A percentile compares a stretch with the other conserved stretches of the same genome.
Conservation (phyloP, 2,888 invertebrate genomes). For the Nowickia ferox region DNA sequence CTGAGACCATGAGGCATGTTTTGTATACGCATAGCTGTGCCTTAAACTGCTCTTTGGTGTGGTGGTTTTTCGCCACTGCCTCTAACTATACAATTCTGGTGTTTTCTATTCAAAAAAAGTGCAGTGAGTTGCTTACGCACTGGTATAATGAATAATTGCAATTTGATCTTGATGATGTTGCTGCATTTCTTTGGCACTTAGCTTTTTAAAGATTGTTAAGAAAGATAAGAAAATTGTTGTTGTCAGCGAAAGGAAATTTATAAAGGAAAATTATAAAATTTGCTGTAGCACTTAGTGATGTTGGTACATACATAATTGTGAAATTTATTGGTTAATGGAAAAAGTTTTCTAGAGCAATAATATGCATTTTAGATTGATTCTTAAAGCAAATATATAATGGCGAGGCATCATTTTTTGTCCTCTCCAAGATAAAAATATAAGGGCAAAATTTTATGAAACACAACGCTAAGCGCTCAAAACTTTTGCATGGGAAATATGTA, state of each 20-base stretch:
- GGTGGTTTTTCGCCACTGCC: background rate
- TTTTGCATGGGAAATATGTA: no score
- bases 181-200: background rate
- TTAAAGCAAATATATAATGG: no score
- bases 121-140: constrained; percentile 16
- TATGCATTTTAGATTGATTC: background rate
- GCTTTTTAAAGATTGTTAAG: constrained; percentile 8
- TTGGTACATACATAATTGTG: background rate
- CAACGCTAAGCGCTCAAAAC: no score
- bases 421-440: no score
- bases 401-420: no score
- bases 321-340: constrained; percentile 37
- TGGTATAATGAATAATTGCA: constrained; percentile 19
- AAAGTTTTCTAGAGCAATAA: background rate
- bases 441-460: no score
- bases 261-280: background rate
- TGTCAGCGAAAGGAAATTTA: background rate
- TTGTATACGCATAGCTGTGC: constrained; percentile 44
- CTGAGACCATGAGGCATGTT: constrained; percentile 11
- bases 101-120: background rate
- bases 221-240: constrained; percentile 25
- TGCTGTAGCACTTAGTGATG: background rate
- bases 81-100: background rate
- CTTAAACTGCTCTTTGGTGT: background rate
- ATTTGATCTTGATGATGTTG: background rate